Percentiles rank a stretch among this genome's conserved stretches.
phyloP scores from a whole-genome alignment of 2,888 invertebrate species.

The Muscina levida region DNA sequence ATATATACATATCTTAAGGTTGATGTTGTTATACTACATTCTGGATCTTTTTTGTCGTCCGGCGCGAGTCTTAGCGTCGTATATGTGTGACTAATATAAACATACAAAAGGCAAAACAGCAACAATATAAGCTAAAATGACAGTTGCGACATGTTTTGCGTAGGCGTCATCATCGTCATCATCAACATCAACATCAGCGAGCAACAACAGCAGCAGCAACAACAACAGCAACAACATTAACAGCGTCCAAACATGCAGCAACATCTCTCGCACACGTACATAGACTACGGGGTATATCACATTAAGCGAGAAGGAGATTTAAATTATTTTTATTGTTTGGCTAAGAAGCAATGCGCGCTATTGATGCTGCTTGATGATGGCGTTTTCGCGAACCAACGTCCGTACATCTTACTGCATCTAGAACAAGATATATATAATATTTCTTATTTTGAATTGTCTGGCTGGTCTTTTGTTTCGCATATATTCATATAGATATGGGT shows the following conservation, averaged over 20 bases:
- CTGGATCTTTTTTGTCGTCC: constrained; percentile 45
- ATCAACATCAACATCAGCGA: constrained; percentile 27
- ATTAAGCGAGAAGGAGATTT: constrained; percentile 54
- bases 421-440: constrained; percentile 49
- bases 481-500: constrained; percentile 36
- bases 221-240: constrained; percentile 51
- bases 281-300: no score
- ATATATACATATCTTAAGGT: constrained; percentile 32
- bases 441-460: constrained; percentile 42
- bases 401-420: constrained; percentile 38
- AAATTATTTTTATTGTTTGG: constrained; percentile 58
- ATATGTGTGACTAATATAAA: constrained; percentile 76
- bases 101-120: constrained; percentile 75
- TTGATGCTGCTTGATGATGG: constrained; percentile 12
- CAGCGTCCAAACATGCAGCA: constrained; percentile 60
- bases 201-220: constrained; percentile 63
- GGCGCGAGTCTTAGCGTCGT: background rate
- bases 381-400: constrained; percentile 27
- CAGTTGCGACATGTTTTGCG: constrained; percentile 78
- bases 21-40: constrained; percentile 31
- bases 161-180: constrained; percentile 72
- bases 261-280: constrained; percentile 51
- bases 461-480: constrained; percentile 45
- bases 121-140: constrained; percentile 76
- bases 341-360: constrained; percentile 4